Conservation (phyloP, 2,797 vertebrate species). For the Uromys caudimaculatus region DNA sequence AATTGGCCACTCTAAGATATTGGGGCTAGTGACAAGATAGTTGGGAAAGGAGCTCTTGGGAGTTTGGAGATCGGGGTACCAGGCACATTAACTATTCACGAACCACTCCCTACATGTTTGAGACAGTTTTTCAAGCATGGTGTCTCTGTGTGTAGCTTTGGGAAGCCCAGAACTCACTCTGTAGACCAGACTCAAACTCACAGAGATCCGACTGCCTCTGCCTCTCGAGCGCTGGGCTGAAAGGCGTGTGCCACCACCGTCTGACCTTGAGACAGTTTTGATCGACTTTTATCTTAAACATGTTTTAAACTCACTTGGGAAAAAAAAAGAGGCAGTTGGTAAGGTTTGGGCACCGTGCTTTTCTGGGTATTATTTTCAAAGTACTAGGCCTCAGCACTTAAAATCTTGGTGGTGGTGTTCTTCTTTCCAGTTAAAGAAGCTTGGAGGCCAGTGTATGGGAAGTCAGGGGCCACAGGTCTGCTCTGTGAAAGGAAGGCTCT, state of each 20-base stretch:
- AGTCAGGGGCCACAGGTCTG: background rate
- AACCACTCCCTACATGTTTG: background rate
- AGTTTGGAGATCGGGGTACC: background rate
- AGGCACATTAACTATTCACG: background rate
- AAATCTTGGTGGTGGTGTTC: background rate
- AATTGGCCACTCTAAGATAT: conserved; percentile 10
- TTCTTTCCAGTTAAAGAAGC: background rate
- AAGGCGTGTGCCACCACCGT: too few species aligned
- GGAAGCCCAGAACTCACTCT: too few species aligned
- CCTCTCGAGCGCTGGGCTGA: too few species aligned
- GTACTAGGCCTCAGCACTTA: background rate
- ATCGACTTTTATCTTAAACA: background rate
- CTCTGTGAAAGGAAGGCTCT: background rate
- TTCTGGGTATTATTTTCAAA: background rate
- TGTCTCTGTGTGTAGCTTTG: too few species aligned
- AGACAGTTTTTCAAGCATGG: background rate
- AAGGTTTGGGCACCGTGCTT: background rate
- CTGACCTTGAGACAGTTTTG: background rate
- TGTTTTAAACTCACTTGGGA: background rate
- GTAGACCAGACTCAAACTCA: too few species aligned
- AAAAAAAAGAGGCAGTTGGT: background rate
- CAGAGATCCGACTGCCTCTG: too few species aligned
- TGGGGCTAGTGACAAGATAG: background rate
- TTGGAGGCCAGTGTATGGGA: background rate
- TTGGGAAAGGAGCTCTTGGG: background rate